Percentiles rank a stretch among this genome's conserved stretches.
phyloP scores from a whole-genome alignment of 1,140 invertebrate species.

The Plectrocnemia conspersa region DNA sequence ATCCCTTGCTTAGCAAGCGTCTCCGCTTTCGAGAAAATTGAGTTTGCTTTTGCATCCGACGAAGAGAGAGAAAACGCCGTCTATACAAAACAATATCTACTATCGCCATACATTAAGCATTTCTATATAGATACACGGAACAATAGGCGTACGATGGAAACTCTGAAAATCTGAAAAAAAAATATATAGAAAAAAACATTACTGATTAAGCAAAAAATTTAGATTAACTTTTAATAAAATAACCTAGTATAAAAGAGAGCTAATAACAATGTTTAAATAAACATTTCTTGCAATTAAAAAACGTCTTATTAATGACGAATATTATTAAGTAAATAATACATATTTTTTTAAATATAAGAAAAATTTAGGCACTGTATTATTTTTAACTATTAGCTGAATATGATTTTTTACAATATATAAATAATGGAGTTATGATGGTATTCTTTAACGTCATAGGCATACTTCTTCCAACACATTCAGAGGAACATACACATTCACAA shows the following conservation, averaged over 20 bases:
- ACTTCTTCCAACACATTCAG: conserved; percentile 8
- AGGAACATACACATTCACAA: too few relatives aligned
- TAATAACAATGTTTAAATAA: too few relatives aligned
- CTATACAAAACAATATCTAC: conserved; percentile 24
- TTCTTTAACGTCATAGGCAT: neutral
- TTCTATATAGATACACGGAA: conserved; percentile 10
- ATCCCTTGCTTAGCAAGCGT: conserved; percentile 22
- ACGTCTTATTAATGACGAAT: too few relatives aligned
- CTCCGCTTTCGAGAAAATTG: conserved; percentile 29
- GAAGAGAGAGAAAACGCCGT: conserved; percentile 24
- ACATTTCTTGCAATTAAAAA: too few relatives aligned
- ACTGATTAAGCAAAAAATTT: too few relatives aligned
- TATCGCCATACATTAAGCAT: conserved; percentile 23
- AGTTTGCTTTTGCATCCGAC: conserved; percentile 29
- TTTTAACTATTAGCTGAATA: neutral
- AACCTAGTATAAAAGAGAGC: too few relatives aligned
- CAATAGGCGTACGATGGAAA: too few relatives aligned
- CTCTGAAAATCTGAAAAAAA: too few relatives aligned
- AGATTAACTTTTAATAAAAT: too few relatives aligned
- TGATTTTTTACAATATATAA: too few relatives aligned
- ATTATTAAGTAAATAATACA: neutral
- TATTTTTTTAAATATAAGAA: neutral
- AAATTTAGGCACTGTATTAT: neutral
- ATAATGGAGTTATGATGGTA: neutral
- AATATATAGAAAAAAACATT: too few relatives aligned